phyloP scores from a whole-genome alignment of 2,888 invertebrate species.

The Drosophila phalerata region DNA sequence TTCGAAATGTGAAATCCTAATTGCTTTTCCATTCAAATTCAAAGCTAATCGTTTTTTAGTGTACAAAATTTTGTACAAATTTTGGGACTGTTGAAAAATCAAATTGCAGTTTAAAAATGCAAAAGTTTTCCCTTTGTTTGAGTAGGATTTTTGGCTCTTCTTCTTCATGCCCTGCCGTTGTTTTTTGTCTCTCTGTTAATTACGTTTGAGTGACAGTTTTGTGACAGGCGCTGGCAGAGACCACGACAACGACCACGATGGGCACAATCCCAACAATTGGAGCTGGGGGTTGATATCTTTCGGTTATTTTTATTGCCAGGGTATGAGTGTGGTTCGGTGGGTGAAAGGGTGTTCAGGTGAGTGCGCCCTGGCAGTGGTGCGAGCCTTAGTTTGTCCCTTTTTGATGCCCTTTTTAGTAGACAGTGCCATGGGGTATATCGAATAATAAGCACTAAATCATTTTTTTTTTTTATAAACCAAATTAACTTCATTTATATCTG shows the following conservation, averaged over 20 bases:
- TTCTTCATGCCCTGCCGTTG: constrained; percentile 19
- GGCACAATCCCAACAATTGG: constrained; percentile 14
- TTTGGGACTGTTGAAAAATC: constrained; percentile 32
- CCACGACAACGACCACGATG: constrained; percentile 33
- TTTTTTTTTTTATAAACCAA: background rate
- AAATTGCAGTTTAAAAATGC: constrained; percentile 57
- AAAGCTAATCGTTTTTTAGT: constrained; percentile 59
- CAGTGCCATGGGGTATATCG: background rate
- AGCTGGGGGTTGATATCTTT: constrained; percentile 8
- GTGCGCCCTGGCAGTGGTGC: constrained; percentile 52
- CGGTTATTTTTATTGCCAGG: constrained; percentile 10
- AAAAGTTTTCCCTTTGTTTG: constrained; percentile 52
- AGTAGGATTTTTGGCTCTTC: constrained; percentile 46
- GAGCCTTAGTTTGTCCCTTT: constrained; percentile 32
- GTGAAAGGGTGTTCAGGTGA: constrained; percentile 77
- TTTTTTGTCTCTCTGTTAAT: constrained; percentile 70
- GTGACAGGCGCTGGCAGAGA: constrained; percentile 65
- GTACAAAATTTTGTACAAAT: constrained; percentile 26
- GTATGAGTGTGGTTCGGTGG: constrained; percentile 49
- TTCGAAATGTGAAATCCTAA: constrained; percentile 53
- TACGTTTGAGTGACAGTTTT: constrained; percentile 83
- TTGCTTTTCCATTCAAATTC: constrained; percentile 39
- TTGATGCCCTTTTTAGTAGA: background rate
- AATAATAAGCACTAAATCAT: background rate
- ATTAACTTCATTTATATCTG: background rate